phyloP scores from a whole-genome alignment of 2,888 invertebrate species.

The Tetrapedia diversipes region DNA sequence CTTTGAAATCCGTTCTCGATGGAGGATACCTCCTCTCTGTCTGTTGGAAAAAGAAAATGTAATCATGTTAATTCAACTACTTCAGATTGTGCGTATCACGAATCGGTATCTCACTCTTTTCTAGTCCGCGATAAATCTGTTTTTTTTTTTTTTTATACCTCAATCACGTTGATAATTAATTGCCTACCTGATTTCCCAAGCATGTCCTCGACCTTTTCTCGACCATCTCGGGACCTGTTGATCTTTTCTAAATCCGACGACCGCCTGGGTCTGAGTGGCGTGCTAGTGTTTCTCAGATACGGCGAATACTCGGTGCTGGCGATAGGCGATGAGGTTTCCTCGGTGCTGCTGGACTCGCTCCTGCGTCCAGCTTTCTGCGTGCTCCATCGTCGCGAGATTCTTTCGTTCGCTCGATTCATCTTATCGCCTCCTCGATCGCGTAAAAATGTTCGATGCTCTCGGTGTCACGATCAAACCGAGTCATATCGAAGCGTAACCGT shows the following conservation, averaged over 20 bases:
- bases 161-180: too few relatives aligned
- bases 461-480: not conserved
- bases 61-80: too few relatives aligned
- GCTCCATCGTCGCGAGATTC: constrained; percentile 29
- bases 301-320: constrained; percentile 14
- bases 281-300: constrained; percentile 33
- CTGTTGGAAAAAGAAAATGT: too few relatives aligned
- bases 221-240: constrained; percentile 32
- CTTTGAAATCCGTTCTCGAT: constrained; percentile 3
- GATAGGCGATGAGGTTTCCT: constrained; percentile 33
- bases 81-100: too few relatives aligned
- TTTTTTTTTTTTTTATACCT: too few relatives aligned
- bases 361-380: not conserved
- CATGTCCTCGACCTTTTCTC: constrained; percentile 6
- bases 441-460: constrained; percentile 7
- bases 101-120: too few relatives aligned
- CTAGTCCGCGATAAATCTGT: too few relatives aligned
- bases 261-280: constrained; percentile 28
- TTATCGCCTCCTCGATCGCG: constrained; percentile 17
- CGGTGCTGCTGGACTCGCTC: constrained; percentile 19
- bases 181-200: too few relatives aligned
- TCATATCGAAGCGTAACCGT: constrained; percentile 3
- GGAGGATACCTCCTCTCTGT: constrained; percentile 21
- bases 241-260: constrained; percentile 36
- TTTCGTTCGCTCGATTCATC: constrained; percentile 38